These are phyloP conservation scores for Podarcis lilfordi DNA, from an alignment of 2,797 vertebrate genomes.

Conservation along the genomic window DNA sequence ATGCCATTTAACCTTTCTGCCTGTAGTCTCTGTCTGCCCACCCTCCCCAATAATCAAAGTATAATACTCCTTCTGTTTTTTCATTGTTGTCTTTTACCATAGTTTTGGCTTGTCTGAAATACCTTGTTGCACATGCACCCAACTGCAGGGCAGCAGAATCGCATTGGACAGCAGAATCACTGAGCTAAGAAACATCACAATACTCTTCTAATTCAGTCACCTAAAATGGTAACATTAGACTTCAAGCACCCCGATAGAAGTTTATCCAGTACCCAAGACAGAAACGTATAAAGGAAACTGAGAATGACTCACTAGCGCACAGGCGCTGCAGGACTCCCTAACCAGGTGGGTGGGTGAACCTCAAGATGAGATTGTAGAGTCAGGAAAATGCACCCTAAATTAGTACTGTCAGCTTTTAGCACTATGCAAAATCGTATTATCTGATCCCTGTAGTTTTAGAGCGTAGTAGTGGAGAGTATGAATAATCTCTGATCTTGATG, in stretches of 20 bases:
- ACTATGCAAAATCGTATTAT: no score
- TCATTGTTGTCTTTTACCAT: not conserved
- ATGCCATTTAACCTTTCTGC: not conserved
- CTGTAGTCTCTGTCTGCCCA: no score
- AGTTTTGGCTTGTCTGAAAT: not conserved
- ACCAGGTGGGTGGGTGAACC: not conserved
- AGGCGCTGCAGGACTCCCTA: not conserved
- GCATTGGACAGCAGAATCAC: not conserved
- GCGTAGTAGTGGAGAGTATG: not conserved
- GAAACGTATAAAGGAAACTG: not conserved
- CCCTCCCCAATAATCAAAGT: no score
- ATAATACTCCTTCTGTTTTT: no score
- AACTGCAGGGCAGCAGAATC: not conserved
- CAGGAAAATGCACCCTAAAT: not conserved
- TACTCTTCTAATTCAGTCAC: not conserved
- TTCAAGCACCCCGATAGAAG: not conserved
- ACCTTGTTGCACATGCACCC: not conserved
- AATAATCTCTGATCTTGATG: not conserved
- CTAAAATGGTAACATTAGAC: not conserved
- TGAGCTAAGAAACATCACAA: not conserved
- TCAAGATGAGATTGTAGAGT: not conserved
- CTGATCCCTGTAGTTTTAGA: not conserved
- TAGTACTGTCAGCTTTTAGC: not conserved
- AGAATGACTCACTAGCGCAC: not conserved
- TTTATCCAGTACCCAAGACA: not conserved